Conservation (phyloP, 2,113 vertebrate genomes). For the Vidua macroura region DNA sequence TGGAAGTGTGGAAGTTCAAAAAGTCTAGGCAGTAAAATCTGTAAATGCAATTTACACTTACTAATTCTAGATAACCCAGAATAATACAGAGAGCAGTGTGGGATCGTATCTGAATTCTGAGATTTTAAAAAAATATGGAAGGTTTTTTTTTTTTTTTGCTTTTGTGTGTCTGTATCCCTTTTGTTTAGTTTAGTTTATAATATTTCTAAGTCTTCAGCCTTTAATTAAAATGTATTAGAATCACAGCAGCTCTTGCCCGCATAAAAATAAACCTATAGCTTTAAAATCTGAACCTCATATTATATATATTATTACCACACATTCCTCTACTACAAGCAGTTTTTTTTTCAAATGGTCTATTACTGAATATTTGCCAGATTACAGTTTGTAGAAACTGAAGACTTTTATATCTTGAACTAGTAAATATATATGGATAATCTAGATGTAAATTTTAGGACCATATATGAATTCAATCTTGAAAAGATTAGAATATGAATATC, state of each 20-base stretch:
- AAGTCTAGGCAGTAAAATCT: background rate
- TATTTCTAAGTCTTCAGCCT: background rate
- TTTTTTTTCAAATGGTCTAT: background rate
- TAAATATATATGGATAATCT: background rate
- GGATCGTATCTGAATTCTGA: background rate
- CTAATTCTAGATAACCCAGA: background rate
- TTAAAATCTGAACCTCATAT: background rate
- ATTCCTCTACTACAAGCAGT: background rate
- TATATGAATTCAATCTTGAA: background rate
- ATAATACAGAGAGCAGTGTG: background rate
- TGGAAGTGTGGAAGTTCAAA: background rate
- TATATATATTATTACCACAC: background rate
- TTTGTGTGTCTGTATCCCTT: background rate
- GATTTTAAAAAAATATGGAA: background rate
- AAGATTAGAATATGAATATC: background rate
- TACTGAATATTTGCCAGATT: background rate
- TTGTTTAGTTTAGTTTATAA: background rate
- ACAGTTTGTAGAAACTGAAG: background rate
- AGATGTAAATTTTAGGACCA: background rate
- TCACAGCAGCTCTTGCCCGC: background rate
- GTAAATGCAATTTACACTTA: background rate
- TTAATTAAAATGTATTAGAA: background rate
- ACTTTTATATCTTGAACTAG: background rate
- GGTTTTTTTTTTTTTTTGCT: accelerated
- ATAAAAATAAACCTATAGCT: background rate